Evolutionary conservation across 2,888 invertebrate species (phyloP).

Genomic region (Marronus borbonicus): DNA sequence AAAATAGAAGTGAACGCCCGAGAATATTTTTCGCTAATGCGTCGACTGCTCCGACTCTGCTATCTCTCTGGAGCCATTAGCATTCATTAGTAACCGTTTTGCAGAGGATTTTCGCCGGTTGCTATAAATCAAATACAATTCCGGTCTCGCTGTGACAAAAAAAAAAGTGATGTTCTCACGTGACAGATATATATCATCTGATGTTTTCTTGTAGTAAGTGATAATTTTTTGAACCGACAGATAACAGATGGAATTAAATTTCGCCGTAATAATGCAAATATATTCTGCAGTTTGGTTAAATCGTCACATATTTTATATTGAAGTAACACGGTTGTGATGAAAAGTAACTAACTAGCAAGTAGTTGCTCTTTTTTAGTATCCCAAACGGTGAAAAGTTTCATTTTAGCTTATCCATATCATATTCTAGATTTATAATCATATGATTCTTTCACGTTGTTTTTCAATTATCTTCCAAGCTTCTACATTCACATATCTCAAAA

Average conservation of each 20-base stretch:
- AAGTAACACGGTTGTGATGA: no score
- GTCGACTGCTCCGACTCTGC: background rate
- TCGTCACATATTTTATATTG: no score
- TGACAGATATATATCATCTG: background rate
- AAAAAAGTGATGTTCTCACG: background rate
- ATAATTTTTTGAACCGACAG: background rate
- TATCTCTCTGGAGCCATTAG: slow-evolving; percentile 4
- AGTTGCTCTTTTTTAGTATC: no score
- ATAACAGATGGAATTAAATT: no score
- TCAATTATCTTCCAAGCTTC: background rate
- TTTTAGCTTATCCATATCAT: no score
- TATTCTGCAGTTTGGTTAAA: no score
- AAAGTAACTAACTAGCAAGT: no score
- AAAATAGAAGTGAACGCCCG: slow-evolving; percentile 2
- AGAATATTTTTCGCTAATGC: slow-evolving; percentile 13
- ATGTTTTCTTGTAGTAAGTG: background rate
- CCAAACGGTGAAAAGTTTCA: no score
- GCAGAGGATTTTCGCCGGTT: background rate
- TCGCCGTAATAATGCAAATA: no score
- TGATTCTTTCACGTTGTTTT: background rate
- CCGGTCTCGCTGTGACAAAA: background rate
- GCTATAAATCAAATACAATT: slow-evolving; percentile 23
- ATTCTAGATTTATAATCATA: background rate
- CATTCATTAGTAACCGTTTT: slow-evolving; percentile 24
- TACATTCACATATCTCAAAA: background rate